Conservation (phyloP, 2,113 vertebrate species). For the Hydrochoerus hydrochaeris region DNA sequence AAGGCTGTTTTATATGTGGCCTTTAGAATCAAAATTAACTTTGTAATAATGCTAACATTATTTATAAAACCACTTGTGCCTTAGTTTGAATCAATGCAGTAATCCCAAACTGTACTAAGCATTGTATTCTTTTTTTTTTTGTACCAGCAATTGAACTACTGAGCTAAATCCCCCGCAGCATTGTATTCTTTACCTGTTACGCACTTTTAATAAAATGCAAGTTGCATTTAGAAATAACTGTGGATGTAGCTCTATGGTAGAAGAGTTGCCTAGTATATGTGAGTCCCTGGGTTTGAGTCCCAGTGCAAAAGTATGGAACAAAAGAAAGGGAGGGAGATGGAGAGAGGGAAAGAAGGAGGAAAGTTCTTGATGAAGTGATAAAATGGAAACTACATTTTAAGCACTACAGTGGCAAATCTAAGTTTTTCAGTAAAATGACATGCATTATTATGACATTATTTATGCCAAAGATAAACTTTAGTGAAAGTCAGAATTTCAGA, state of each 20-base stretch:
- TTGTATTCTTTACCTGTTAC: not conserved
- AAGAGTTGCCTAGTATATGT: not conserved
- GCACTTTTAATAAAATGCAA: not conserved
- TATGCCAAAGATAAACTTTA: not conserved
- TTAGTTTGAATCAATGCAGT: not conserved
- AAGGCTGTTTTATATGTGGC: not conserved
- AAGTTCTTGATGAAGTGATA: not conserved
- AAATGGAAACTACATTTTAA: not conserved
- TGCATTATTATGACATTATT: not conserved
- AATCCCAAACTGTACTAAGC: not conserved
- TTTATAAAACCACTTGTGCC: not conserved
- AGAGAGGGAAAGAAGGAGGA: not conserved
- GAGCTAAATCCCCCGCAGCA: no score
- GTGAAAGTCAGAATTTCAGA: not conserved
- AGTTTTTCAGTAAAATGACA: not conserved
- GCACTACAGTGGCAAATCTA: not conserved
- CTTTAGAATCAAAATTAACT: not conserved
- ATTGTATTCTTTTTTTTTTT: not conserved
- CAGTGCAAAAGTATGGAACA: not conserved
- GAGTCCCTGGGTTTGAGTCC: not conserved
- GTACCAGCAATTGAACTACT: no score
- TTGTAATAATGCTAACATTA: not conserved
- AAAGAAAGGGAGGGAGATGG: not conserved
- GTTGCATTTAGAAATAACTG: not conserved
- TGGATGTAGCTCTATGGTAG: not conserved